Evolutionary conservation across 2,113 vertebrate species (phyloP).

Genomic region (Dicerorhinus sumatrensis): DNA sequence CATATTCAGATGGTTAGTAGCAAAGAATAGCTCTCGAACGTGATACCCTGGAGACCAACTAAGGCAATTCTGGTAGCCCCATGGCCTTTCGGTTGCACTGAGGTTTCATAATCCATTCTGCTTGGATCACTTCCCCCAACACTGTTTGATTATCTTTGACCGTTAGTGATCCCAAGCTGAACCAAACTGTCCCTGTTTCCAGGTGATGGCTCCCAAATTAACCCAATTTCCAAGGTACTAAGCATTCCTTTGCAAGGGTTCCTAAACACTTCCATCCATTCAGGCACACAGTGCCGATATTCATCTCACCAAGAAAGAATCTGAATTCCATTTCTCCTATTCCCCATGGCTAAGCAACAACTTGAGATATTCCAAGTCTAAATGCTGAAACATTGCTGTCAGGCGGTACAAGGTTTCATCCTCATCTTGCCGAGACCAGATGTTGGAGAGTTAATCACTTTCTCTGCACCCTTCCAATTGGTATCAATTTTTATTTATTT

Average conservation of each 20-base stretch:
- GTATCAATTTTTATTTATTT: not conserved
- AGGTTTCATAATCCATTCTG: not conserved
- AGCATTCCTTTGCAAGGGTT: slow-evolving; percentile 34
- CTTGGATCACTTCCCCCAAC: slow-evolving; percentile 24
- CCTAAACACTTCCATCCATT: slow-evolving; percentile 42
- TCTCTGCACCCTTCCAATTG: slow-evolving; percentile 23
- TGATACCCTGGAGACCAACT: slow-evolving; percentile 8
- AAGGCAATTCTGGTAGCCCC: not conserved
- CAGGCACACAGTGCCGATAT: not conserved
- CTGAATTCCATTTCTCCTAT: slow-evolving; percentile 1
- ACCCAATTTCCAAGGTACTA: slow-evolving; percentile 36
- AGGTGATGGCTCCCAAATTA: slow-evolving; percentile 18
- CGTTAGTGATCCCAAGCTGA: slow-evolving; percentile 46
- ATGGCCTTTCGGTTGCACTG: not conserved
- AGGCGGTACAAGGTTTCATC: not conserved
- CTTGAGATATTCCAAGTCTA: slow-evolving; percentile 35
- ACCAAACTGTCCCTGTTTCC: slow-evolving; percentile 4
- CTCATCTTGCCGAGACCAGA: slow-evolving; percentile 44
- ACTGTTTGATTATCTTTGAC: slow-evolving; percentile 17
- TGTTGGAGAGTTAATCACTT: not conserved
- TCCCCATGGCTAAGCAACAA: slow-evolving; percentile 31
- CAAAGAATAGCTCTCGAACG: slow-evolving; percentile 43
- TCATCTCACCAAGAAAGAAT: slow-evolving; percentile 59
- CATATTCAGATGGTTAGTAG: slow-evolving; percentile 32
- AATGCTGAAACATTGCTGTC: not conserved